phyloP scores from a whole-genome alignment of 2,113 vertebrate species.

The Podilymbus podiceps region DNA sequence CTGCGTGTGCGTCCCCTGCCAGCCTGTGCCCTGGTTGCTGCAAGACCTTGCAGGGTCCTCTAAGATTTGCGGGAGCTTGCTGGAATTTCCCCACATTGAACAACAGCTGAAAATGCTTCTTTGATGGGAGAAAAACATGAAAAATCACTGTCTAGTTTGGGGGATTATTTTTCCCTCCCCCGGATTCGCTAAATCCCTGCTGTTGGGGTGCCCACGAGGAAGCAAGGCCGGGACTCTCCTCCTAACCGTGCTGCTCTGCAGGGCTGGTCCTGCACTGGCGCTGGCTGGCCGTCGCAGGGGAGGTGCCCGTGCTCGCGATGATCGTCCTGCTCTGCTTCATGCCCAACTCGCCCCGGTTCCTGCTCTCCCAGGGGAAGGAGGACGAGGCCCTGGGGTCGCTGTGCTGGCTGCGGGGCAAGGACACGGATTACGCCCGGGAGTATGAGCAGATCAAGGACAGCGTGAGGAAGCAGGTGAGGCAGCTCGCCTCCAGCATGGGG shows the following conservation, averaged over 20 bases:
- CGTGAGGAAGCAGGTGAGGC: constrained; percentile 71
- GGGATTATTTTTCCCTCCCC: too few species aligned
- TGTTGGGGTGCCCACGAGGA: not conserved
- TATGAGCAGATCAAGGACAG: constrained; percentile 78
- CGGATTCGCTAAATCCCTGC: not conserved
- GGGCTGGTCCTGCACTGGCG: constrained; percentile 87
- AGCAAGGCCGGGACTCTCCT: not conserved
- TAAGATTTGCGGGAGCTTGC: not conserved
- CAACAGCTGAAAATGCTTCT: not conserved
- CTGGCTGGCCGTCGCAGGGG: constrained; percentile 88
- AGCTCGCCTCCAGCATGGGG: rapidly evolving
- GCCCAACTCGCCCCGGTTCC: constrained; percentile 91
- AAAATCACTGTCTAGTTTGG: not conserved
- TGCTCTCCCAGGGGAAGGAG: constrained; percentile 80
- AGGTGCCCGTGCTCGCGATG: constrained; percentile 83
- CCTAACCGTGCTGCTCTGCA: constrained; percentile 23
- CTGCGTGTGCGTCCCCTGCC: not conserved
- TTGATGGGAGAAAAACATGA: not conserved
- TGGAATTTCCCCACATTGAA: not conserved
- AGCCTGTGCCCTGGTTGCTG: not conserved
- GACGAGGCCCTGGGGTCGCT: constrained; percentile 77
- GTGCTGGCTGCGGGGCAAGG: constrained; percentile 82
- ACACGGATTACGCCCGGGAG: constrained; percentile 75
- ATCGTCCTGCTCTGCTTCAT: constrained; percentile 84
- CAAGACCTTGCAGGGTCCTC: not conserved